phyloP scores from a whole-genome alignment of 1,140 invertebrate species.

The Elymnias hypermnestra region DNA sequence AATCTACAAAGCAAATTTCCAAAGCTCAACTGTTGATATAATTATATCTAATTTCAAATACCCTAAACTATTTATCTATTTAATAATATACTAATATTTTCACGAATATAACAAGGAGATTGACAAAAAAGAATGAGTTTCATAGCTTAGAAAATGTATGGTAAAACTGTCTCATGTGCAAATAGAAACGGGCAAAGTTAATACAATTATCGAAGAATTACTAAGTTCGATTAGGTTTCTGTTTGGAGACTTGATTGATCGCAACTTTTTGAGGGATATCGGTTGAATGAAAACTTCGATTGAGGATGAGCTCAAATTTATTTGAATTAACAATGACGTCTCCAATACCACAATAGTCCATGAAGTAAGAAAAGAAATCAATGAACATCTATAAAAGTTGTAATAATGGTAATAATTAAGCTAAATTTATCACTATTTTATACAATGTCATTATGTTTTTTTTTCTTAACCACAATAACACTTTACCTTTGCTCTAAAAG shows the following conservation, averaged over 20 bases:
- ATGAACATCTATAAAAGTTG: slow-evolving; percentile 76
- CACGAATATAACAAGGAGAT: slow-evolving; percentile 46
- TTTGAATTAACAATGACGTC: slow-evolving; percentile 75
- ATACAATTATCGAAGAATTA: slow-evolving; percentile 18
- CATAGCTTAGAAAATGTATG: slow-evolving; percentile 3
- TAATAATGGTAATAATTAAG: slow-evolving; percentile 73
- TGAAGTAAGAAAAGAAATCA: slow-evolving; percentile 73
- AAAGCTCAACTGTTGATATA: slow-evolving; percentile 56
- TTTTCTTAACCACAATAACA: slow-evolving; percentile 71
- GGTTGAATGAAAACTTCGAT: slow-evolving; percentile 69
- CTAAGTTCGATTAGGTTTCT: slow-evolving; percentile 27
- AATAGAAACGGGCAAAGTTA: slow-evolving; percentile 8
- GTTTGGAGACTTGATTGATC: slow-evolving; percentile 41
- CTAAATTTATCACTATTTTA: slow-evolving; percentile 74
- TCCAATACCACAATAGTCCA: slow-evolving; percentile 73
- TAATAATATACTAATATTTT: slow-evolving; percentile 36
- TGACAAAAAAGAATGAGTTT: slow-evolving; percentile 18
- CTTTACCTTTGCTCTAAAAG: slow-evolving; percentile 72
- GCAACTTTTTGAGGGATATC: slow-evolving; percentile 39
- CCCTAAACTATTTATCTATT: slow-evolving; percentile 57
- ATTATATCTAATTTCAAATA: slow-evolving; percentile 60
- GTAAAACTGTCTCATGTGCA: slow-evolving; percentile 3
- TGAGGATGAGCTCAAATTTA: slow-evolving; percentile 75
- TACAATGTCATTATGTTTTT: slow-evolving; percentile 75
- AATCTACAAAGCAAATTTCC: slow-evolving; percentile 61